Conservation (phyloP, 1,140 invertebrate genomes). For the Cydia fagiglandana region DNA sequence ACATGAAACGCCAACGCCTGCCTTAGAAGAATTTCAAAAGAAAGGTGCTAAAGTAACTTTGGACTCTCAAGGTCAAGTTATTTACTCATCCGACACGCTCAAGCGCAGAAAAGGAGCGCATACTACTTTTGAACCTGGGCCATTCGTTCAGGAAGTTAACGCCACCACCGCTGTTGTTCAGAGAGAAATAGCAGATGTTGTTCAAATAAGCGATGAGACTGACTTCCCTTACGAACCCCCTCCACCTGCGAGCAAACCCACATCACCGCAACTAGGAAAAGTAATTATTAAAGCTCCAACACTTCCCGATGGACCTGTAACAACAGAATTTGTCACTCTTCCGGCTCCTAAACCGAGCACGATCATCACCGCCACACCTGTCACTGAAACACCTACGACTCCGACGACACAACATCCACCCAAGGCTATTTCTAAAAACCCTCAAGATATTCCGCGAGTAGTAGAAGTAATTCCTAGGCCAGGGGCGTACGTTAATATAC, state of each 20-base stretch:
- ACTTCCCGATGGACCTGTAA: conserved; percentile 78
- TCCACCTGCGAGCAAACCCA: conserved; percentile 66
- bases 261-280: conserved; percentile 81
- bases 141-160: conserved; percentile 83
- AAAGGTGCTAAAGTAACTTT: conserved; percentile 90
- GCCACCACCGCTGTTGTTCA: conserved; percentile 71
- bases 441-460: conserved; percentile 62
- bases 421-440: conserved; percentile 43
- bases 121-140: conserved; percentile 91
- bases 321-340: conserved; percentile 82
- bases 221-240: conserved; percentile 68
- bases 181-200: conserved; percentile 71
- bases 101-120: conserved; percentile 89
- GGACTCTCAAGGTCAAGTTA: conserved; percentile 93
- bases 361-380: conserved; percentile 78
- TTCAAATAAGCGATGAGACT: conserved; percentile 70
- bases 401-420: conserved; percentile 37
- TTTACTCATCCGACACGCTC: conserved; percentile 93
- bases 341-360: conserved; percentile 81
- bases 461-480: conserved; percentile 76
- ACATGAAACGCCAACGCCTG: conserved; percentile 55
- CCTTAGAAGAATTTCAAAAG: conserved; percentile 67
- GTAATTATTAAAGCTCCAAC: conserved; percentile 82
- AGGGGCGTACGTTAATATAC: conserved; percentile 86
- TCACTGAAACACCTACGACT: conserved; percentile 61